phyloP scores from a whole-genome alignment of 2,888 invertebrate genomes.

The Lamellibrachia columna region DNA sequence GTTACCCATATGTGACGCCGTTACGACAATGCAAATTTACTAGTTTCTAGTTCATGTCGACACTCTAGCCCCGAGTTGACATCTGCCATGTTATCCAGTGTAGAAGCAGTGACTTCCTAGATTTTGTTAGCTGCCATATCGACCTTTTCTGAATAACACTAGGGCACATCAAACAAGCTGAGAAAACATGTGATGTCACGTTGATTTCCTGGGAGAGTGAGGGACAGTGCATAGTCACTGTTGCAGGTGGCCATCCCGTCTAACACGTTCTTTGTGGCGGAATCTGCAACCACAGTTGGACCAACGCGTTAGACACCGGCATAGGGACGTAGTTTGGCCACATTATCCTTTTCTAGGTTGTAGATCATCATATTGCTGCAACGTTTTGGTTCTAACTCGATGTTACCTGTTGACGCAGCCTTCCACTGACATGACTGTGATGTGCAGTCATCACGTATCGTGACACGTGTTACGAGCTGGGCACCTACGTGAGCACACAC shows the following conservation, averaged over 20 bases:
- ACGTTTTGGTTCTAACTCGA: neutral
- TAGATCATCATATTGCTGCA: neutral
- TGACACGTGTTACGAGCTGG: neutral
- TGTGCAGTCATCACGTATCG: neutral
- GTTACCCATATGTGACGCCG: slow-evolving; percentile 20
- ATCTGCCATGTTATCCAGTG: neutral
- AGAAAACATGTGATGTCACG: neutral
- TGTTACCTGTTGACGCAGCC: neutral
- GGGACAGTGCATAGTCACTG: neutral
- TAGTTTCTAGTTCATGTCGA: neutral
- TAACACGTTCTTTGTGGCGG: neutral
- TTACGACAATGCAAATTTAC: neutral
- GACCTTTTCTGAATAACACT: no score
- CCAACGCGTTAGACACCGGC: neutral
- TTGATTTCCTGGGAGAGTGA: neutral
- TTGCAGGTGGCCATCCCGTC: slow-evolving; percentile 18
- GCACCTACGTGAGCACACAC: slow-evolving; percentile 20
- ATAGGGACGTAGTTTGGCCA: neutral
- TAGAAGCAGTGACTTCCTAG: neutral
- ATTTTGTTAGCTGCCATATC: no score
- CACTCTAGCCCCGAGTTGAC: slow-evolving; percentile 19
- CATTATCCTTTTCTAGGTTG: neutral
- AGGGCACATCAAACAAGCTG: no score
- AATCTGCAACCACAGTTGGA: neutral
- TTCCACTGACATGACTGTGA: slow-evolving; percentile 20